phyloP scores from a whole-genome alignment of 2,797 vertebrate species.

The Apodemus agrarius region DNA sequence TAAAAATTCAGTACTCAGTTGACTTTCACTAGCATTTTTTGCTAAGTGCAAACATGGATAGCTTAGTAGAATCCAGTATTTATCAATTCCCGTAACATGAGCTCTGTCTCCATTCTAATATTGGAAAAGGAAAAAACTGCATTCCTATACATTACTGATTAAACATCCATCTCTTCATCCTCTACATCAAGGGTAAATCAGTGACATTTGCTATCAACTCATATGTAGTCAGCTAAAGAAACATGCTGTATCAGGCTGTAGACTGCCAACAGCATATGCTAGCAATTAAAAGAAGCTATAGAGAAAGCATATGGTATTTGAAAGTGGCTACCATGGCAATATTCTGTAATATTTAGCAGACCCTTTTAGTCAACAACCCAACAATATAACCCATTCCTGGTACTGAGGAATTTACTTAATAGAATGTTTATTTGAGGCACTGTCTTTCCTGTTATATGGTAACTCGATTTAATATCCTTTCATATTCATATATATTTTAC shows the following conservation, averaged over 20 bases:
- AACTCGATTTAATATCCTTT: neutral
- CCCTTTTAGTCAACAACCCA: neutral
- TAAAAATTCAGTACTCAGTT: conserved; percentile 13
- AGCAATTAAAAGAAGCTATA: neutral
- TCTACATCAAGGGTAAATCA: neutral
- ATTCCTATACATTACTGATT: neutral
- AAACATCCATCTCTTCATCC: neutral
- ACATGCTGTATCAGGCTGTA: neutral
- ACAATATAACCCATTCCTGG: neutral
- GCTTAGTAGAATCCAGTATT: neutral
- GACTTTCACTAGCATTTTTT: conserved; percentile 20
- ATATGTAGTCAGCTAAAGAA: conserved; percentile 11
- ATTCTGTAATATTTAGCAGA: neutral
- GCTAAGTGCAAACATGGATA: neutral
- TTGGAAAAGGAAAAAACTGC: conserved; percentile 9
- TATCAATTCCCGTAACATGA: conserved; percentile 5
- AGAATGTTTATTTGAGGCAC: neutral
- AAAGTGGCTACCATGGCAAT: neutral
- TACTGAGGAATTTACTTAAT: neutral
- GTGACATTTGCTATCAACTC: neutral
- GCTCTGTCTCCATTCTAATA: conserved; percentile 39
- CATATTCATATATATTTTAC: neutral
- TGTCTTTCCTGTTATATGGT: neutral
- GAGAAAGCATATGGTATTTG: neutral
- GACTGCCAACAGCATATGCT: neutral